Percentiles rank a stretch among this genome's conserved stretches.
Evolutionary conservation across 2,888 invertebrate species (phyloP).

Genomic region (Thereva unica): DNA sequence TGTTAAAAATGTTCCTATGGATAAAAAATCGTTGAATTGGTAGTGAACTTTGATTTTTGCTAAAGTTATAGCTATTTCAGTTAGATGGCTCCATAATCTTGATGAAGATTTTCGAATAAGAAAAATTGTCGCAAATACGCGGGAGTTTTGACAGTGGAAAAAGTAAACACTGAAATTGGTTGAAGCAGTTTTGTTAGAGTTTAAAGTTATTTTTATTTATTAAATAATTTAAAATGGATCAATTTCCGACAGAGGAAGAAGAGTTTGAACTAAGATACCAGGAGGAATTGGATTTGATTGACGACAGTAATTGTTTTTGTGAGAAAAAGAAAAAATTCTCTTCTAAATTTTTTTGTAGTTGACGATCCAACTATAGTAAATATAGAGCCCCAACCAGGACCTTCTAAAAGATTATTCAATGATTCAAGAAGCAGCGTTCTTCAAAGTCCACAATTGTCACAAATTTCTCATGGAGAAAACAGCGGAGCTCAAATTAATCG

Average conservation of each 20-base stretch:
- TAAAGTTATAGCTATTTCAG: too few species aligned
- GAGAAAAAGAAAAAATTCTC: background rate
- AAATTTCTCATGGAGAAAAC: constrained; percentile 46
- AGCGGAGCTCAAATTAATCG: constrained; percentile 48
- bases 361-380: constrained; percentile 22
- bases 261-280: constrained; percentile 73
- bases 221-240: constrained; percentile 46
- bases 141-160: too few species aligned
- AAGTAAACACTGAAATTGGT: background rate
- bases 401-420: constrained; percentile 3
- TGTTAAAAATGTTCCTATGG: too few species aligned
- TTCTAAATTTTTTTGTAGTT: constrained; percentile 27
- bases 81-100: too few species aligned
- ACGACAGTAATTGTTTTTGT: constrained; percentile 53
- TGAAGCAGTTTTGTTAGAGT: background rate
- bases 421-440: constrained; percentile 22
- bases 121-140: too few species aligned
- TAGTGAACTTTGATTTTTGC: too few species aligned
- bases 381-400: constrained; percentile 28
- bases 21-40: too few species aligned
- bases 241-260: constrained; percentile 62
- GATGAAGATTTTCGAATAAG: too few species aligned
- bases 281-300: constrained; percentile 69
- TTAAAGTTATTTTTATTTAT: background rate
- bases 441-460: constrained; percentile 51